A percentile compares a stretch with the other conserved stretches of the same genome.
Conservation (phyloP, 1,140 invertebrate genomes). For the Nebria ingens region DNA sequence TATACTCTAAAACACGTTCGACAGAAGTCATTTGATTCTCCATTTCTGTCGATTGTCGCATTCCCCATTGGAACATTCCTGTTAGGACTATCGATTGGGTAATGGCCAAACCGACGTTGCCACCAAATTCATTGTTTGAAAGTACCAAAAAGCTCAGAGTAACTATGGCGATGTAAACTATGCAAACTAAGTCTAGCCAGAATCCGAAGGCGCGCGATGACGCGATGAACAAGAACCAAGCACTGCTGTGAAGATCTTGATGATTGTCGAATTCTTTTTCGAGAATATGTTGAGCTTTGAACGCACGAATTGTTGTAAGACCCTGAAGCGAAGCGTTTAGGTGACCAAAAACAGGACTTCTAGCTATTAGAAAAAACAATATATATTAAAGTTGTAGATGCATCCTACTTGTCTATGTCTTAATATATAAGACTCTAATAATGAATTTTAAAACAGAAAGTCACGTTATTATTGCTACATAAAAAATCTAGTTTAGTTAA, state of each 20-base stretch:
- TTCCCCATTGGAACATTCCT: constrained; percentile 62
- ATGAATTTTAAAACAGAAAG: neutral
- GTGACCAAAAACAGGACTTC: constrained; percentile 78
- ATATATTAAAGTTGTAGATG: constrained; percentile 4
- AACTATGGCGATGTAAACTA: constrained; percentile 56
- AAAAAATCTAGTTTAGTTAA: neutral
- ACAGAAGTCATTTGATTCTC: constrained; percentile 59
- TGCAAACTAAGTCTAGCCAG: constrained; percentile 66
- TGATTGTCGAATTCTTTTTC: constrained; percentile 69
- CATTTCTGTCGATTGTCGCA: constrained; percentile 61
- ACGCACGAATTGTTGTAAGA: constrained; percentile 80
- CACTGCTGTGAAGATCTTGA: constrained; percentile 61
- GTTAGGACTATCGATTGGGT: constrained; percentile 44
- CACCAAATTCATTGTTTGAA: constrained; percentile 37
- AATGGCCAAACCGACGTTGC: constrained; percentile 45
- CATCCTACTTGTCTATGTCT: neutral
- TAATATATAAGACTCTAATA: neutral
- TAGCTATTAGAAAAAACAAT: constrained; percentile 37
- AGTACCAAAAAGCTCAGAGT: constrained; percentile 59
- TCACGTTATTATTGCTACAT: neutral
- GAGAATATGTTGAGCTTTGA: constrained; percentile 63
- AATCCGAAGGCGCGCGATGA: constrained; percentile 62
- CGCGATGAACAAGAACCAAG: constrained; percentile 53
- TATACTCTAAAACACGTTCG: constrained; percentile 58
- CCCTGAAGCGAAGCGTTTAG: constrained; percentile 82